Evolutionary conservation across 1,140 invertebrate species (phyloP).

Genomic region (Centruroides vittatus): DNA sequence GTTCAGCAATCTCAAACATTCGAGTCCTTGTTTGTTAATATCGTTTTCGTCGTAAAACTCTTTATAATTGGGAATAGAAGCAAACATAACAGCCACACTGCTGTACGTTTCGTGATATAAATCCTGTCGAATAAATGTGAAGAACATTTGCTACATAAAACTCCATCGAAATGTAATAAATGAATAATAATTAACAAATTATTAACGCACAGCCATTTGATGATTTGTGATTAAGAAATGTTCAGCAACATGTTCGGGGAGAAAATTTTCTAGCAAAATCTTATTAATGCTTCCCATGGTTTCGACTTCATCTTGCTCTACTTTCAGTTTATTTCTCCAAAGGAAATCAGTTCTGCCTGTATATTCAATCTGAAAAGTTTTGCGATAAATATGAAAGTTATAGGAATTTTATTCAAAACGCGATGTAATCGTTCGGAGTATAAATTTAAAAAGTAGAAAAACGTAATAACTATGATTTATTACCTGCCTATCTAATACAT

Average conservation of each 20-base stretch:
- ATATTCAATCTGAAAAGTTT: conserved; percentile 52
- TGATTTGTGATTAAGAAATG: conserved; percentile 56
- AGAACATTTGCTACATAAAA: too few relatives aligned
- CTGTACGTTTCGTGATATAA: conserved; percentile 88
- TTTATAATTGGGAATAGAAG: conserved; percentile 96
- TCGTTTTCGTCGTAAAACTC: conserved; percentile 97
- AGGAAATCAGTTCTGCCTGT: conserved; percentile 74
- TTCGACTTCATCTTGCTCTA: conserved; percentile 86
- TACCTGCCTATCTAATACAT: conserved; percentile 62
- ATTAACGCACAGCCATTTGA: too few relatives aligned
- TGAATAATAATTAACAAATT: too few relatives aligned
- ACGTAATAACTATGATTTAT: background rate
- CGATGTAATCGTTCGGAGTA: too few relatives aligned
- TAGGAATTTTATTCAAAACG: too few relatives aligned
- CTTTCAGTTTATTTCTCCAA: conserved; percentile 75
- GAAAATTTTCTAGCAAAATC: conserved; percentile 82
- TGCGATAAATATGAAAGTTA: background rate
- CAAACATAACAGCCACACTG: conserved; percentile 94
- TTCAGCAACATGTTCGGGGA: conserved; percentile 87
- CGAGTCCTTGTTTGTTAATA: conserved; percentile 89
- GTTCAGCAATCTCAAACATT: conserved; percentile 85
- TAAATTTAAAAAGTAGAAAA: background rate
- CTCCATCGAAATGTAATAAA: too few relatives aligned
- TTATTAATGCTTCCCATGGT: conserved; percentile 90
- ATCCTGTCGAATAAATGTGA: conserved; percentile 38